Base-by-base conservation (phyloP, 2,888 invertebrate genomes). In the Nomada ruficornis region DNA sequence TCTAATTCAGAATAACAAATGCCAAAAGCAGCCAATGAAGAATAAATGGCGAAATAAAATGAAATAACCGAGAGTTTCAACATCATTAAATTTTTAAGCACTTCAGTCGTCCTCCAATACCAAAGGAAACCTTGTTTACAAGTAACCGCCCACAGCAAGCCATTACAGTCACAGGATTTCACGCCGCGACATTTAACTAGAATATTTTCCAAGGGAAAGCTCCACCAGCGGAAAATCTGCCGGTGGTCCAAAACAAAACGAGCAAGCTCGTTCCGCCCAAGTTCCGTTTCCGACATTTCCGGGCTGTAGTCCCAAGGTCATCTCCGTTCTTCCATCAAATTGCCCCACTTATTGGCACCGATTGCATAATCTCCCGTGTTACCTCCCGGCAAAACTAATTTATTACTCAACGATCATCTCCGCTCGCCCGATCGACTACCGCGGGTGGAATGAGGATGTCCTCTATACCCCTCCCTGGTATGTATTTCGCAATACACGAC, bases 331-430 rank as follows among this genome's bases (percentile, higher is more conserved):
- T 84, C 75, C 81, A 83, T 69, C 81, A 62, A 69, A 65, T 75
- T 82, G 84, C 64, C 84, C 88, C 84, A 87, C 74, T 87, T 88
- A 82, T 83, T 73, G 80, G 10, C 75, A 70, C 55, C 69, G 81
- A 87, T 91, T 91, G 89, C 91, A 89, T 90, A 90, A 91, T 89
- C 88, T 89, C 88, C 85, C 82, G 85, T 84, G 88, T 88, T 87
- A 90, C 90, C 90, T 91, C 90, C 91, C 90, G 90, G 91, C 88
- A 90, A 81, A 90, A 90, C 89, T 92, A 93, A 93, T 93, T 93
- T 93, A 92, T 93, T 91, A 89, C 92, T 91, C 91, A 92, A 93
- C 90, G 91, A 92, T 93, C 91, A 93, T 92, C 93, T 91, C 92
- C 91, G 91, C 90, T 89, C 88, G 65, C 47, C 86, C 88, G 87